phyloP scores from a whole-genome alignment of 2,113 vertebrate species.

The Lophura nycthemera region DNA sequence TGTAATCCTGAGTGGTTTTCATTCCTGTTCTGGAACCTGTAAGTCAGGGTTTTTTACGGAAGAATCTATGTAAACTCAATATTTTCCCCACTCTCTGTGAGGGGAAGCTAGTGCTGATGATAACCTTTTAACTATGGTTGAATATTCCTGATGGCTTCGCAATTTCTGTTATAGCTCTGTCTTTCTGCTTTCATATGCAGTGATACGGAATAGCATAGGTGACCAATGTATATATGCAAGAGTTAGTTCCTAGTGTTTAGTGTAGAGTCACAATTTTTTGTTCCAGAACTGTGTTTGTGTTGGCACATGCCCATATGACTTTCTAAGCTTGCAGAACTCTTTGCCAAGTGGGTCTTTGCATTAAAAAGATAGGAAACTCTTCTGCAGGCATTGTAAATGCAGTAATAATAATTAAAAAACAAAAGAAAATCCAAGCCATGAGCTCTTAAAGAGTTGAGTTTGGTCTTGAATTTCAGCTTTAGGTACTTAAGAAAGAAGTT shows the following conservation, averaged over 20 bases:
- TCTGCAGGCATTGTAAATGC: neutral
- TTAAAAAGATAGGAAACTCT: neutral
- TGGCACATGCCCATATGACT: rapidly evolving
- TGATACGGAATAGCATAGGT: rapidly evolving
- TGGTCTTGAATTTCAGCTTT: constrained; percentile 47
- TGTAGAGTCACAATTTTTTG: neutral
- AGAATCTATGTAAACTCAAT: neutral
- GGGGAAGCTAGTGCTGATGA: neutral
- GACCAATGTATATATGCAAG: neutral
- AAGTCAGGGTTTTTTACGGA: neutral
- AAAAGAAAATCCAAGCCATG: neutral
- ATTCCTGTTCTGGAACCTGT: neutral
- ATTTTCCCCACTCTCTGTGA: neutral
- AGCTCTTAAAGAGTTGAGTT: constrained; percentile 1
- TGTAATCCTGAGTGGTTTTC: neutral
- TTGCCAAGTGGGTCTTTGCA: neutral
- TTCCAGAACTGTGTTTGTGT: neutral
- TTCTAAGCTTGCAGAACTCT: neutral
- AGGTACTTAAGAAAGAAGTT: neutral
- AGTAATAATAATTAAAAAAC: neutral
- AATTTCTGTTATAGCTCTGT: neutral
- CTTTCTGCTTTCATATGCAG: rapidly evolving
- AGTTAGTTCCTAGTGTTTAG: neutral
- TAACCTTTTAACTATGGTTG: neutral
- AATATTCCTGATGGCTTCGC: neutral